Conservation (phyloP, 2,888 invertebrate species). For the Tinea trinotella region DNA sequence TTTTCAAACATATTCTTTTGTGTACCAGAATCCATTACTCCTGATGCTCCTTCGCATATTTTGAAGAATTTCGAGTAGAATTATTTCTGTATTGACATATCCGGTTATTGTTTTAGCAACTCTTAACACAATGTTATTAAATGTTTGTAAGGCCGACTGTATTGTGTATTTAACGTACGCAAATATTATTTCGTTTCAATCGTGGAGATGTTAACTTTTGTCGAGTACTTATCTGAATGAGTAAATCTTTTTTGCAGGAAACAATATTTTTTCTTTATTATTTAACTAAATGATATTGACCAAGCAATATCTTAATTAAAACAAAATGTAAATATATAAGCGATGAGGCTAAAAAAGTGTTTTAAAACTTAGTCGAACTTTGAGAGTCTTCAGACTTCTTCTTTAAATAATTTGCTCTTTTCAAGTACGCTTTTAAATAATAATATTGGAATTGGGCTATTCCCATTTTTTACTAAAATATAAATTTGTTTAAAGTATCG, state of each 20-base stretch:
- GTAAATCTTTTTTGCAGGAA: background rate
- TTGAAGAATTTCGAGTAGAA: background rate
- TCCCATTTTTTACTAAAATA: conserved; percentile 9
- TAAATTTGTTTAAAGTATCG: conserved; percentile 1
- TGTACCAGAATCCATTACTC: too few species aligned
- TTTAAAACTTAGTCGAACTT: background rate
- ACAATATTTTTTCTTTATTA: background rate
- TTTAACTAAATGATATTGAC: background rate
- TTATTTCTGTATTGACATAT: background rate
- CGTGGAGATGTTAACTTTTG: background rate
- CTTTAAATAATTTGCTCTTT: too few species aligned
- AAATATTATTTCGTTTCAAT: background rate
- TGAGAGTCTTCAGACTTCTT: background rate
- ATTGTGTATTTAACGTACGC: background rate
- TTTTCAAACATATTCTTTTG: too few species aligned
- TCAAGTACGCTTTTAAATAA: too few species aligned
- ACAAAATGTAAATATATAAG: background rate
- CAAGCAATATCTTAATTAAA: background rate
- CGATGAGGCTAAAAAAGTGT: too few species aligned
- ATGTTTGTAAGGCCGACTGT: background rate
- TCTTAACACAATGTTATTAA: background rate
- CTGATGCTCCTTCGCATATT: too few species aligned
- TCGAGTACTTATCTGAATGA: background rate
- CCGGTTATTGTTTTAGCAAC: background rate
- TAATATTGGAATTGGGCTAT: background rate